A percentile compares a stretch with the other conserved stretches of the same genome.
Evolutionary conservation across 2,797 vertebrate species (phyloP).

Genomic region (Aldrovandia affinis): DNA sequence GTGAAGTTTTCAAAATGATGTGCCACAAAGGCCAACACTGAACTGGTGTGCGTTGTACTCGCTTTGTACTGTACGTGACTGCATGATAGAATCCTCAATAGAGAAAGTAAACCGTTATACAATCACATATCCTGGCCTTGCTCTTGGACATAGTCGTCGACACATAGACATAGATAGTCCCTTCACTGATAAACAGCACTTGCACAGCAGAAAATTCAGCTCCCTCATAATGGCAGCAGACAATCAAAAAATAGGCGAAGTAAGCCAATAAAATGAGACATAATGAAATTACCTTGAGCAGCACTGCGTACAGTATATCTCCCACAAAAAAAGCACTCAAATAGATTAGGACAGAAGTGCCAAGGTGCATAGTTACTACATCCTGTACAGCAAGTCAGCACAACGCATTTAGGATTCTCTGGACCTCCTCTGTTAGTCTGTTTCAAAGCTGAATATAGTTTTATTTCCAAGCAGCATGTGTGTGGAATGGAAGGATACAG

Average conservation of each 20-base stretch:
- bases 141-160: too few species aligned
- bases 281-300: background rate
- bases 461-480: background rate
- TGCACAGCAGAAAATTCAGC: background rate
- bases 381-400: background rate
- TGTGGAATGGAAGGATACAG: background rate
- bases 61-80: too few species aligned
- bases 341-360: background rate
- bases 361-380: background rate
- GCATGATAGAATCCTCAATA: too few species aligned
- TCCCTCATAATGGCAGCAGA: background rate
- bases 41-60: background rate
- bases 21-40: too few species aligned
- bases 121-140: too few species aligned
- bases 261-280: background rate
- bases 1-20: conserved; percentile 8
- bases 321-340: background rate
- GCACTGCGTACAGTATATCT: background rate
- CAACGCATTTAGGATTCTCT: background rate
- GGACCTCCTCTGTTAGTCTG: too few species aligned
- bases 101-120: too few species aligned
- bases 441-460: too few species aligned
- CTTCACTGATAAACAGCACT: background rate
- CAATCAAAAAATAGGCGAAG: background rate
- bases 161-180: background rate